Conservation (phyloP, 2,113 vertebrate genomes). For the Daubentonia madagascariensis region DNA sequence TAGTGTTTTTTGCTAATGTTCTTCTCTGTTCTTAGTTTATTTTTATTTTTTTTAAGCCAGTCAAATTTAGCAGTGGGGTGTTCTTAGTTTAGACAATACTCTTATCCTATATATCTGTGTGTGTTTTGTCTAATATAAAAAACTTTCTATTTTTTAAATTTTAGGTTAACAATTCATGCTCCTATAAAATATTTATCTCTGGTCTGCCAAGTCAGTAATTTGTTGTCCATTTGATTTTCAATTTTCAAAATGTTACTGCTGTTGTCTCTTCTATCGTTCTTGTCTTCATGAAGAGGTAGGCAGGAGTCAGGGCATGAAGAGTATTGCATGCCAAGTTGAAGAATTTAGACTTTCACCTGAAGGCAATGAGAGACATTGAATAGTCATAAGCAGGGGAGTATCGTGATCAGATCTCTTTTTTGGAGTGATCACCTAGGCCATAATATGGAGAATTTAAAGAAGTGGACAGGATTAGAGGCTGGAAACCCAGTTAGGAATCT, state of each 20-base stretch:
- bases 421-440: not conserved
- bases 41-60: too few relatives aligned
- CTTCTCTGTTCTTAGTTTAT: not conserved
- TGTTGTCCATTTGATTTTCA: not conserved
- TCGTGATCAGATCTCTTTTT: not conserved
- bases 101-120: not conserved
- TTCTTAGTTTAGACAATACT: not conserved
- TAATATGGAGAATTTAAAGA: not conserved
- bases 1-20: not conserved
- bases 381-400: not conserved
- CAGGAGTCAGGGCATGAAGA: not conserved
- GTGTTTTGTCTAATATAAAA: not conserved
- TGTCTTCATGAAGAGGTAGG: not conserved
- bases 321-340: not conserved
- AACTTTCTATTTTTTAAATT: not conserved
- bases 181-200: not conserved
- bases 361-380: not conserved
- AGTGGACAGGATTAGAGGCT: not conserved
- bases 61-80: too few relatives aligned
- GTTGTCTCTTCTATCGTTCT: not conserved
- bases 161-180: not conserved
- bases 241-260: not conserved
- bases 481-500: not conserved
- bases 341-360: not conserved
- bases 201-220: not conserved